Conservation (phyloP, 2,888 invertebrate species). For the Melanostoma scalare region DNA sequence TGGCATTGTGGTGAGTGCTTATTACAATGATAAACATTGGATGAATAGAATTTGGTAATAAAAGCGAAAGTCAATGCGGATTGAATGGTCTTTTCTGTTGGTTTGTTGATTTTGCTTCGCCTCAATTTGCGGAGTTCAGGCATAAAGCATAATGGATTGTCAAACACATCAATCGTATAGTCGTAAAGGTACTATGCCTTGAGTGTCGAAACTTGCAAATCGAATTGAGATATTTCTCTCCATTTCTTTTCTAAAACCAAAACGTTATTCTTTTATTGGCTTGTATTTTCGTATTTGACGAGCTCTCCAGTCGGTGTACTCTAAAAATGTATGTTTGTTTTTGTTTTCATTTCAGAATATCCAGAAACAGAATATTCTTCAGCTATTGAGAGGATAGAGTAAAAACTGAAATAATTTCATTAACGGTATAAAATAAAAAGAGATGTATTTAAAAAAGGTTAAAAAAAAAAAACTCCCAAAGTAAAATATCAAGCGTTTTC, state of each 20-base stretch:
- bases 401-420: too few species aligned
- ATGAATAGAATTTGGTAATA: constrained; percentile 14
- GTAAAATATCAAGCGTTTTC: too few species aligned
- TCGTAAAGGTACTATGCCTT: background rate
- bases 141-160: constrained; percentile 24
- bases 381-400: too few species aligned
- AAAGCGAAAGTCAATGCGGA: background rate
- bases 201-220: constrained; percentile 1
- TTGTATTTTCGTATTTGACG: background rate
- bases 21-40: constrained; percentile 47
- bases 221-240: background rate
- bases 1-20: constrained; percentile 42
- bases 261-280: background rate
- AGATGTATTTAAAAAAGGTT: too few species aligned
- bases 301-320: background rate
- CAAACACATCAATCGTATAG: constrained; percentile 20
- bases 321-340: background rate
- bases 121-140: constrained; percentile 13
- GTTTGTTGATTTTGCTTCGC: background rate
- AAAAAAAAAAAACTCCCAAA: too few species aligned
- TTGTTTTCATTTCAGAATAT: too few species aligned
- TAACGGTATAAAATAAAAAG: too few species aligned
- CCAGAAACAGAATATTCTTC: too few species aligned
- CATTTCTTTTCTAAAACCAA: background rate
- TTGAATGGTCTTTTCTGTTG: constrained; percentile 5